Evolutionary conservation across 2,888 invertebrate genomes (phyloP).

Genomic region (Dichetophora obliterata): DNA sequence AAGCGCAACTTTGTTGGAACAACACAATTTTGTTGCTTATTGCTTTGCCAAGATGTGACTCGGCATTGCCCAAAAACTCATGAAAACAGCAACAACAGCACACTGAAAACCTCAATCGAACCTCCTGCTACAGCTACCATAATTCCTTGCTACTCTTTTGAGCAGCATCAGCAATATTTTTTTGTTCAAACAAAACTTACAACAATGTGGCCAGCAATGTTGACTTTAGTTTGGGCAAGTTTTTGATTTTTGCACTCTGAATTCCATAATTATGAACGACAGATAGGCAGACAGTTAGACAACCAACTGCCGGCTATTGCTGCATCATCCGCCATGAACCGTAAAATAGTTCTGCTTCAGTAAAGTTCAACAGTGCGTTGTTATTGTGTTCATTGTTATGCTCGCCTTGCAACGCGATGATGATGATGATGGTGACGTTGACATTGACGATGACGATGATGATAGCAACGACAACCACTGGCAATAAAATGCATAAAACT

Average conservation of each 20-base stretch:
- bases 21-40: no score
- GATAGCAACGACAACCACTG: not conserved
- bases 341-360: conserved; percentile 39
- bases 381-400: conserved; percentile 14
- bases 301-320: not conserved
- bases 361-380: conserved; percentile 28
- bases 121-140: not conserved
- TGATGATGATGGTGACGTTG: not conserved
- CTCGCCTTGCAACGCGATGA: not conserved
- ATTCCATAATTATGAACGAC: not conserved
- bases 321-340: conserved; percentile 25
- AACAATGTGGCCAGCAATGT: conserved; percentile 29
- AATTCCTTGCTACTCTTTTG: not conserved
- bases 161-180: not conserved
- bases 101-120: not conserved
- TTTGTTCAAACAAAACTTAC: conserved; percentile 9
- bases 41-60: no score
- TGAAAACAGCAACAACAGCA: no score
- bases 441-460: not conserved
- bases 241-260: conserved; percentile 30
- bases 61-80: no score
- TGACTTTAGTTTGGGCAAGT: conserved; percentile 12
- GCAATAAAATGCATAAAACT: conserved; percentile 24
- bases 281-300: not conserved
- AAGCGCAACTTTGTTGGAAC: no score